A percentile compares a stretch with the other conserved stretches of the same genome.
Evolutionary conservation across 1,140 invertebrate species (phyloP).

Genomic region (Sinella curviseta): DNA sequence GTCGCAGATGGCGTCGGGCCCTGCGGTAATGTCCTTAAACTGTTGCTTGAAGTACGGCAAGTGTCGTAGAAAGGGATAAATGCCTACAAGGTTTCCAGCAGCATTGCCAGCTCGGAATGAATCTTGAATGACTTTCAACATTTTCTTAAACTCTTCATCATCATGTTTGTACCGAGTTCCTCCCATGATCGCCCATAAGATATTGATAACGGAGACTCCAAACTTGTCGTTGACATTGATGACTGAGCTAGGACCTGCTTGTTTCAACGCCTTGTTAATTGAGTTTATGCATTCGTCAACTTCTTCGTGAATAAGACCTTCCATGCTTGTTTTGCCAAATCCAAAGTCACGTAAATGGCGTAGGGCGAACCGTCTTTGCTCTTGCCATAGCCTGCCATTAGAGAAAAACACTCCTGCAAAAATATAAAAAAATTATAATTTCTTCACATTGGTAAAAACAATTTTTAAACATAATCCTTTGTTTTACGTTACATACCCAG

Average conservation of each 20-base stretch:
- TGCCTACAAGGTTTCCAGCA: slow-evolving; percentile 11
- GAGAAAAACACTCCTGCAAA: slow-evolving; percentile 69
- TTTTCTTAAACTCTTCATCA: slow-evolving; percentile 60
- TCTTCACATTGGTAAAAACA: neutral
- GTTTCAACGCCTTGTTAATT: slow-evolving; percentile 27
- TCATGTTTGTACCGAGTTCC: slow-evolving; percentile 62
- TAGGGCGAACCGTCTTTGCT: slow-evolving; percentile 63
- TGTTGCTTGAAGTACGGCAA: slow-evolving; percentile 28
- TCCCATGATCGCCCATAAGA: slow-evolving; percentile 71
- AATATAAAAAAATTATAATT: slow-evolving; percentile 10
- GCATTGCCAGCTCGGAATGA: slow-evolving; percentile 21
- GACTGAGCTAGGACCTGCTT: neutral
- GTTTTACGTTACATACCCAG: slow-evolving; percentile 55
- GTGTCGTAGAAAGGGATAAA: slow-evolving; percentile 41
- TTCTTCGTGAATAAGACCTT: slow-evolving; percentile 69
- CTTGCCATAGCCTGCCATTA: slow-evolving; percentile 72
- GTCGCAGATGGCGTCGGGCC: neutral
- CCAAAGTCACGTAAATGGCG: slow-evolving; percentile 69
- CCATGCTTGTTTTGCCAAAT: slow-evolving; percentile 72
- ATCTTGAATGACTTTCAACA: slow-evolving; percentile 63
- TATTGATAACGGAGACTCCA: slow-evolving; percentile 69
- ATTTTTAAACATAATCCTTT: neutral
- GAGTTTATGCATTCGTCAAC: slow-evolving; percentile 51
- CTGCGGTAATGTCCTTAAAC: neutral
- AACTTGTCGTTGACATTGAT: slow-evolving; percentile 54